Evolutionary conservation across 2,797 vertebrate genomes (phyloP).

Genomic region (Sebastes wilsoni): DNA sequence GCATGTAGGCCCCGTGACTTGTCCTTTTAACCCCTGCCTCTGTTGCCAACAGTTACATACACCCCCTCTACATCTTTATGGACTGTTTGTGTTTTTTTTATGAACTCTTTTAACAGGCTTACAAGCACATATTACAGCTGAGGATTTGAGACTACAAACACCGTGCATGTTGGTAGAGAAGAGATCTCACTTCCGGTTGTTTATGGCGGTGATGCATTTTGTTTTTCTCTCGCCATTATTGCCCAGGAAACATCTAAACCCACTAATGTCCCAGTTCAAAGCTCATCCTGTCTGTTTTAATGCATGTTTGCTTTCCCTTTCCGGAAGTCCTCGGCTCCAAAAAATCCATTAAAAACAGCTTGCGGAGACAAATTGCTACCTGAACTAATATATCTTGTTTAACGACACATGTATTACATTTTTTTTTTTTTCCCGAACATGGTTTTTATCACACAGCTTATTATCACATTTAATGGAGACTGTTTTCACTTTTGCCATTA

Average conservation of each 20-base stretch:
- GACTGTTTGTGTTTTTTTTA: background rate
- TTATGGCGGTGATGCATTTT: slow-evolving; percentile 43
- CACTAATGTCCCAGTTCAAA: slow-evolving; percentile 49
- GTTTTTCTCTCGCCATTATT: slow-evolving; percentile 37
- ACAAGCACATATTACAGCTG: background rate
- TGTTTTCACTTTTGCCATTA: slow-evolving; percentile 55
- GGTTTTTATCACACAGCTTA: slow-evolving; percentile 58
- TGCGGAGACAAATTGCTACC: slow-evolving; percentile 52
- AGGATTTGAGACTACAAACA: background rate
- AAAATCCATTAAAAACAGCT: slow-evolving; percentile 59
- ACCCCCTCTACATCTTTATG: background rate
- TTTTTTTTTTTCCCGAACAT: slow-evolving; percentile 17
- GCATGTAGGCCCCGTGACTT: background rate
- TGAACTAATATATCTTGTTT: slow-evolving; percentile 56
- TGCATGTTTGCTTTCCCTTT: slow-evolving; percentile 24
- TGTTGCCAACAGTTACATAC: slow-evolving; percentile 5
- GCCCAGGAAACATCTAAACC: slow-evolving; percentile 53
- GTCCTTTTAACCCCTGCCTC: slow-evolving; percentile 11
- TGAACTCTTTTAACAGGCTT: background rate
- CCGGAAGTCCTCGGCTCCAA: slow-evolving; percentile 30
- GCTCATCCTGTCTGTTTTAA: slow-evolving; percentile 43
- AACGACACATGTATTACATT: slow-evolving; percentile 49
- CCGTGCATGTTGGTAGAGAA: background rate
- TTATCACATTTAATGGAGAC: slow-evolving; percentile 66
- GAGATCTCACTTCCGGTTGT: slow-evolving; percentile 47